Conservation (phyloP, 2,797 vertebrate genomes). For the Mastacembelus armatus region DNA sequence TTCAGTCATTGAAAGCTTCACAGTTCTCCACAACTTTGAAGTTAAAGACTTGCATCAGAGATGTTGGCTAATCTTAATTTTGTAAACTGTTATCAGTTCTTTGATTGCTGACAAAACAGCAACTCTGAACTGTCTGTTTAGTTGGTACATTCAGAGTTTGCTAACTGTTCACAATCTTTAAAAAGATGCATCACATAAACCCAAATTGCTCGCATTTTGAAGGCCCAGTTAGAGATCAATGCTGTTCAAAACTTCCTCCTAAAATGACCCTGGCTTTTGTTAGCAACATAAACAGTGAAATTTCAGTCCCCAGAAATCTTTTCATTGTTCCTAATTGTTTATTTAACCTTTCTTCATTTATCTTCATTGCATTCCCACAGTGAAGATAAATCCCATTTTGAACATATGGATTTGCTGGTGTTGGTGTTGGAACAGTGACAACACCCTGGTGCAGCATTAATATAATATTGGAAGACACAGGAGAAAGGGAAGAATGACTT, state of each 20-base stretch:
- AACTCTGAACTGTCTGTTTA: background rate
- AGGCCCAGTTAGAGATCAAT: background rate
- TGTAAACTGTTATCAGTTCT: background rate
- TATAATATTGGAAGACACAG: conserved; percentile 38
- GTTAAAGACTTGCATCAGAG: background rate
- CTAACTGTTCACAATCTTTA: background rate
- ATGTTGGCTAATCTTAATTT: too few species aligned
- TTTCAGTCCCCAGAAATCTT: background rate
- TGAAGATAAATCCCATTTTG: background rate
- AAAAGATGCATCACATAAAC: conserved; percentile 4
- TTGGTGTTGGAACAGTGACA: too few species aligned
- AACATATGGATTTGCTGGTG: conserved; percentile 50
- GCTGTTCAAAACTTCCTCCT: background rate
- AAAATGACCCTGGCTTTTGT: background rate
- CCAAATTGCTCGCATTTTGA: background rate
- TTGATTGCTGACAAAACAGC: too few species aligned
- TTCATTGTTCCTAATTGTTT: background rate
- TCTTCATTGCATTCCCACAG: background rate
- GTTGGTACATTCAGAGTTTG: background rate
- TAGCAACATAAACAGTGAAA: too few species aligned
- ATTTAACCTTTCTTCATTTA: background rate
- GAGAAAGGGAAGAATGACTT: conserved; percentile 10
- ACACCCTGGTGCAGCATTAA: conserved; percentile 34
- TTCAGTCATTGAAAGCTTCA: background rate
- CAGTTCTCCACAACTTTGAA: background rate